Conservation (phyloP, 2,113 vertebrate genomes). For the Hippocampus guttulatus region DNA sequence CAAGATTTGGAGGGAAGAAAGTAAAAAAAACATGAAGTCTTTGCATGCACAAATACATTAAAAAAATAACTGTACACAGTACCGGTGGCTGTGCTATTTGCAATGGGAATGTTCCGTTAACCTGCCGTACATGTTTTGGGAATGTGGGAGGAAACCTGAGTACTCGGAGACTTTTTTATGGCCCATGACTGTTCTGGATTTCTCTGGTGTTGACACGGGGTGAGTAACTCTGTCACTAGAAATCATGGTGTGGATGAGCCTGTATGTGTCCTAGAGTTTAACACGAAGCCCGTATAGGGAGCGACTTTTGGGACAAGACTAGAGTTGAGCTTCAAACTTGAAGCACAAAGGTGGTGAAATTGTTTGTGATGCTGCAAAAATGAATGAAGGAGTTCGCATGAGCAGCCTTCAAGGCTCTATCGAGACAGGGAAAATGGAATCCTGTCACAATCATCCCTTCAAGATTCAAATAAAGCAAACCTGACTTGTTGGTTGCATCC, state of each 20-base stretch:
- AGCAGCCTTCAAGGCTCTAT: conserved; percentile 18
- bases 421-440: conserved; percentile 48
- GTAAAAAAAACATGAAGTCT: too few relatives aligned
- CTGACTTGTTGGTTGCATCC: conserved; percentile 39
- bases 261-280: conserved; percentile 36
- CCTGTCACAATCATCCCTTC: conserved; percentile 48
- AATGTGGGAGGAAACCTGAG: too few relatives aligned
- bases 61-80: too few relatives aligned
- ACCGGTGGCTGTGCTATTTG: too few relatives aligned
- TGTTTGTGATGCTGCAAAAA: conserved; percentile 20
- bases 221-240: conserved; percentile 50
- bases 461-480: conserved; percentile 34
- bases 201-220: conserved; percentile 14
- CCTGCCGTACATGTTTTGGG: too few relatives aligned
- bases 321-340: conserved; percentile 48
- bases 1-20: too few relatives aligned
- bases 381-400: conserved; percentile 1
- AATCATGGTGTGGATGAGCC: conserved; percentile 36
- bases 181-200: conserved; percentile 15
- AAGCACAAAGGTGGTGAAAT: conserved; percentile 14
- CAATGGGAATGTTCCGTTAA: too few relatives aligned
- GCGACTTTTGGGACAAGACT: conserved; percentile 32
- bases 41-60: too few relatives aligned
- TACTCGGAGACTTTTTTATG: conserved; percentile 6
- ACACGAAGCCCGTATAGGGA: conserved; percentile 30